Evolutionary conservation across 1,140 invertebrate genomes (phyloP).

Genomic region (Anastrepha ludens): DNA sequence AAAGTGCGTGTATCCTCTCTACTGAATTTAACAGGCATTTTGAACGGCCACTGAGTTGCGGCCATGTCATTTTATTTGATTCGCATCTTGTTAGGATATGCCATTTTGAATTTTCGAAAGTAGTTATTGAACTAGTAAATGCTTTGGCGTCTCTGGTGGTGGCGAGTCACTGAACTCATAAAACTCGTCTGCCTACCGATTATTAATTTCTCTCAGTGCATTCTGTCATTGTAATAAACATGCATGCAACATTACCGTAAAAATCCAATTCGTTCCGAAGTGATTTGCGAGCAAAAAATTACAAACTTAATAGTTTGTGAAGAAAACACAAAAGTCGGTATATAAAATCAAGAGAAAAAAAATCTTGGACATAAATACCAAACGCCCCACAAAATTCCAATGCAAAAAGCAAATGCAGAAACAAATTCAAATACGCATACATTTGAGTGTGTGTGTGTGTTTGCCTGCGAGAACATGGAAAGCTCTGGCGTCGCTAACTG

Average conservation of each 20-base stretch:
- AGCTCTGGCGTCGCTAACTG: background rate
- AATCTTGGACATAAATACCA: conserved; percentile 5
- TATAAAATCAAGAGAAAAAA: background rate
- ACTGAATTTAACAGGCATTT: too few species aligned
- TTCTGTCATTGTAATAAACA: conserved; percentile 17
- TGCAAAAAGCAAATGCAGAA: conserved; percentile 11
- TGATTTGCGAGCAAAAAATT: conserved; percentile 40
- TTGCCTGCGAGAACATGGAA: too few species aligned
- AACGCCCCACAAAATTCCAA: conserved; percentile 46
- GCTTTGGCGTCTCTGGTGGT: too few species aligned
- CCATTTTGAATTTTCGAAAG: too few species aligned
- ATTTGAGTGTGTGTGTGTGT: too few species aligned
- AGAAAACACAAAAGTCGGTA: background rate
- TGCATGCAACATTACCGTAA: conserved; percentile 36
- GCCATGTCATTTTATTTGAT: too few species aligned
- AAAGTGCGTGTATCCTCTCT: too few species aligned
- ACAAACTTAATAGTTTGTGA: conserved; percentile 38
- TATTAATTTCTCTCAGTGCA: conserved; percentile 17
- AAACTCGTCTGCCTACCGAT: too few species aligned
- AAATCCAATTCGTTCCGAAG: conserved; percentile 48
- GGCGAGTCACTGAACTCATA: too few species aligned
- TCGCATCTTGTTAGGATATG: too few species aligned
- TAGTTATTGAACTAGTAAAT: too few species aligned
- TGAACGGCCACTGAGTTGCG: too few species aligned
- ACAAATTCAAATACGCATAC: background rate